Conservation (phyloP, 2,888 invertebrate genomes). For the Molorchus minor region DNA sequence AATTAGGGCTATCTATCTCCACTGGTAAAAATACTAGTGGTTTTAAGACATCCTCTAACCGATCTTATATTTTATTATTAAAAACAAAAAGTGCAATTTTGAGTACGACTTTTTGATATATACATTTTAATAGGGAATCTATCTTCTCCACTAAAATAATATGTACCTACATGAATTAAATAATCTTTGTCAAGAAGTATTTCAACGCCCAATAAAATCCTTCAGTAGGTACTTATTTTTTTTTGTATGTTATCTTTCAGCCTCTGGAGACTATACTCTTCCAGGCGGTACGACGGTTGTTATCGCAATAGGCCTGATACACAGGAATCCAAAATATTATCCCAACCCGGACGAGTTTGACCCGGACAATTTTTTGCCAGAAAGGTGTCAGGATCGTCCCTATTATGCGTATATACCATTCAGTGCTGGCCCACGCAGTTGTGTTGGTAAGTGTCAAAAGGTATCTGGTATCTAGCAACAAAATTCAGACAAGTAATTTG, state of each 20-base stretch:
- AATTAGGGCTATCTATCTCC: no score
- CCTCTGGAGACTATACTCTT: not conserved
- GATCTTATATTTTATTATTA: no score
- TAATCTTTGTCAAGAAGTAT: not conserved
- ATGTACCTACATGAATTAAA: not conserved
- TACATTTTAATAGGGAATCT: not conserved
- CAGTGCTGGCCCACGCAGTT: not conserved
- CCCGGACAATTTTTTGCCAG: conserved; percentile 11
- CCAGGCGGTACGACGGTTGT: not conserved
- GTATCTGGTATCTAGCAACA: no score
- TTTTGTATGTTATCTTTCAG: not conserved
- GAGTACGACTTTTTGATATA: no score
- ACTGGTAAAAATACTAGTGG: no score
- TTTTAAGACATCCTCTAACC: no score
- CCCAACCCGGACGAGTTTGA: not conserved
- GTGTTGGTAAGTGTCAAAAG: no score
- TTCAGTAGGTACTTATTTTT: not conserved
- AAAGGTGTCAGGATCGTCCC: not conserved
- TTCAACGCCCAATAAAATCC: not conserved
- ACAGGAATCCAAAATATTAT: conserved; percentile 7
- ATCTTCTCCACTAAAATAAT: not conserved
- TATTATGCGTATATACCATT: conserved; percentile 4
- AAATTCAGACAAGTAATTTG: no score
- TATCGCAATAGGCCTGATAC: not conserved
- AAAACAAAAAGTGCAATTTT: no score